A percentile compares a stretch with the other conserved stretches of the same genome.
phyloP scores from a whole-genome alignment of 2,888 invertebrate genomes.

The Cancer borealis region DNA sequence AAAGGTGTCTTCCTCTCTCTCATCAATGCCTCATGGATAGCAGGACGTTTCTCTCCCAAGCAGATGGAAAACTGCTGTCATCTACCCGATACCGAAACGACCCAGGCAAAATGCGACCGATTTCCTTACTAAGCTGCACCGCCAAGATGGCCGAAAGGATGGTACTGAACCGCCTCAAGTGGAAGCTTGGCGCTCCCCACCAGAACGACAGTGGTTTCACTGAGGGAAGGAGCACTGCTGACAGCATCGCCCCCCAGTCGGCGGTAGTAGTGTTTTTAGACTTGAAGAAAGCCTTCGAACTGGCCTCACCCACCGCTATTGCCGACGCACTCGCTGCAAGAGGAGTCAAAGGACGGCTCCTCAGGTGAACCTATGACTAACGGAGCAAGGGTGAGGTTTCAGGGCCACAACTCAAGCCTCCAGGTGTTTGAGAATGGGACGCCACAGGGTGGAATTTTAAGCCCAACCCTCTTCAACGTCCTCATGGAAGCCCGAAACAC shows the following conservation, averaged over 20 bases:
- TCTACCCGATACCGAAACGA: constrained; percentile 20
- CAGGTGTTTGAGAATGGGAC: no score
- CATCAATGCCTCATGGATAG: background rate
- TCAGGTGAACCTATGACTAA: no score
- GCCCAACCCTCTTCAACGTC: no score
- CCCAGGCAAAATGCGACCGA: background rate
- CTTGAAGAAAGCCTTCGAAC: constrained; percentile 42
- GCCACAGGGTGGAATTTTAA: no score
- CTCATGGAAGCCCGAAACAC: no score
- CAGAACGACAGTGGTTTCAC: background rate
- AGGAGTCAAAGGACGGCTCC: no score
- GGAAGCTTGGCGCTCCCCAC: constrained; percentile 5
- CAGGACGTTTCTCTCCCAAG: background rate
- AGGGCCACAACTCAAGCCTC: no score
- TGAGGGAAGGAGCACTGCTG: background rate
- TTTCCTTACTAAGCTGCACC: constrained; percentile 15
- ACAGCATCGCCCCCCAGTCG: background rate
- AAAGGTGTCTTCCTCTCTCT: background rate
- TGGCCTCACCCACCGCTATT: no score
- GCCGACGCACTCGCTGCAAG: no score
- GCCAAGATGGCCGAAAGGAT: constrained; percentile 54
- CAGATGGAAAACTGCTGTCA: background rate
- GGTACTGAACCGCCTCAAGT: background rate
- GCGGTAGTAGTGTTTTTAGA: constrained; percentile 16
- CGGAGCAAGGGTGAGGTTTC: no score